Conservation (phyloP, 2,797 vertebrate species). For the Microhierax caerulescens region DNA sequence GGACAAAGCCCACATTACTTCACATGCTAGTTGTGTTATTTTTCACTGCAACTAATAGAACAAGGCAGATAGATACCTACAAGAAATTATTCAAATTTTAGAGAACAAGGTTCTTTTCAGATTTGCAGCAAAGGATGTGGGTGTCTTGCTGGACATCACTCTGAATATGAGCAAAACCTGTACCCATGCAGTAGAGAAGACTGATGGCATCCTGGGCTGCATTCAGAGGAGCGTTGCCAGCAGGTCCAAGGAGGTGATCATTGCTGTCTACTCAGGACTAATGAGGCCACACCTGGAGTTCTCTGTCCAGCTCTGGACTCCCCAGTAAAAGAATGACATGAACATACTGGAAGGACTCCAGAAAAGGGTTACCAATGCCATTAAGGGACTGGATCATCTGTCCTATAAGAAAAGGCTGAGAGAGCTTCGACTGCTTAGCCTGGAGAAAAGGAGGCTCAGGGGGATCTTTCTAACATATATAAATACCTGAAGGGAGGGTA, state of each 20-base stretch:
- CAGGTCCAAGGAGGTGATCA: background rate
- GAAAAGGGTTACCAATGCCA: background rate
- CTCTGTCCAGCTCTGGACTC: background rate
- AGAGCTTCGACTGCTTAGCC: background rate
- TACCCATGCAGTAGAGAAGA: background rate
- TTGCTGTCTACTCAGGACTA: background rate
- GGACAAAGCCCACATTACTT: background rate
- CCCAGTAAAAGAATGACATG: background rate
- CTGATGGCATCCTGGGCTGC: background rate
- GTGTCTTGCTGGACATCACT: background rate
- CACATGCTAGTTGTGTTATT: background rate
- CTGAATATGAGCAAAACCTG: background rate
- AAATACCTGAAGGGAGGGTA: background rate
- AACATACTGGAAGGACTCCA: background rate
- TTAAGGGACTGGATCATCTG: background rate
- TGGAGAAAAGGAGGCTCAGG: background rate
- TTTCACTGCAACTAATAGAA: background rate
- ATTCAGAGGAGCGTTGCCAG: background rate
- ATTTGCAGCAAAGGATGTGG: background rate
- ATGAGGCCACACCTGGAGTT: background rate
- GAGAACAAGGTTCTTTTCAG: background rate
- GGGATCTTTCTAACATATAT: background rate
- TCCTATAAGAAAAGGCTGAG: background rate
- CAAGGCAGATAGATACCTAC: background rate
- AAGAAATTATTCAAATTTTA: background rate